Evolutionary conservation across 2,888 invertebrate genomes (phyloP), one percentile per base, ranked within the genome.

Genomic region (Netelia inedita): DNA sequence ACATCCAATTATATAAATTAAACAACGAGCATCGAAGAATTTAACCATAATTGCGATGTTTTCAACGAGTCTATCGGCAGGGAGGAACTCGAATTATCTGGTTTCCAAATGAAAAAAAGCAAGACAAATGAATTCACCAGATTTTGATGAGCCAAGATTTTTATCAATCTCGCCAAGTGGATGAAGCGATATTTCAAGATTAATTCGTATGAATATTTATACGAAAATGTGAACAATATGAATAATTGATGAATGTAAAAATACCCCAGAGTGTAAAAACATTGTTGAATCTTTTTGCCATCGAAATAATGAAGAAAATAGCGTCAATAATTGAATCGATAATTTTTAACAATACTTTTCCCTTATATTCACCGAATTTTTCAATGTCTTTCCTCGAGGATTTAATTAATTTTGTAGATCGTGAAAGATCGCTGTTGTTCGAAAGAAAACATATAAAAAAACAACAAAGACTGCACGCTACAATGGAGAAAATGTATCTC

Each of bases 51-150:
- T 74, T 63, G 11, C 16, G 28, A 74, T 63, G 50, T 61, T 61
- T 74, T 53, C 63, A 63, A 63, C n/a, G 28, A 74, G 61, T 72
- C 72, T 59, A 14, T 61, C n/a, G 16, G 19, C 19, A 71, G 23
- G 61, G 16, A 21, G n/a, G 9, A 50, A 35, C 50, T 63, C 28
- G 28, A 55, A 35, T 69, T 55, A 41, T 35, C 21, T 11, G 8
- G 43, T 16, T 43, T 19, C 11, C 5, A 41, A 14, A 43, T 3
- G 19, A 43, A 43, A 43, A 16, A 41, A 65, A 8, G 19, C 10
- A 43, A 43, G 19, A 41, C 41, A 41, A 57, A 57, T 57, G n/a
- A 57, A 57, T 57, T 19, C 19, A 57, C 9, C 9, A 19, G 9
- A 57, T 57, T 57, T 57, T 57, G n/a, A 57, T 57, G 57, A n/a